Evolutionary conservation across 1,140 invertebrate genomes (phyloP), one percentile per base, ranked within the genome.

Genomic region (Eriosoma lanigerum): DNA sequence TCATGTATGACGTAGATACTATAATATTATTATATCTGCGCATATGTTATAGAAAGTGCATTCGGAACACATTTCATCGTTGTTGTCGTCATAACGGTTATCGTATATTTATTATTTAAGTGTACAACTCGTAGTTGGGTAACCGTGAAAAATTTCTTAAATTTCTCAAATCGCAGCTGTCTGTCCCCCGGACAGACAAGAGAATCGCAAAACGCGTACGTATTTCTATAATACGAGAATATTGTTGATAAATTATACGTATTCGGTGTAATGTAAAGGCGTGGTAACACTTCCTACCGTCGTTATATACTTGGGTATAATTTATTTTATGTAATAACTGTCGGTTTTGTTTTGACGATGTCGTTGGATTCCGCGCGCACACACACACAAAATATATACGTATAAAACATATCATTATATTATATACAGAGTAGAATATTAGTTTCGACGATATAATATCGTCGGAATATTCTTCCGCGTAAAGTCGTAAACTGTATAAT

Each of bases 131-230:
- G 10, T 29, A 70, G 44, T 70, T 70, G 46, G 46, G 3, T 70
- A 70, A 70, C 46, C 68, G 68, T 70, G 68, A 70, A 70, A 70
- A 70, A 15, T 29, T 21, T 29, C 21, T n/a, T 6, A 64, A 64
- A 64, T 64, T 29, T 17, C 62, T 17, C 56, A 29, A 19, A 8
- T 38, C 8, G 32, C 32, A 38, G 32, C 32, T 8, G 32, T 38
- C 32, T 8, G 32, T 38, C 19, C 19, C 19, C 32, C 62, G 19
- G 29, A 38, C 9, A 38, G 10, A 64, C 62, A 9, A 64, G 62
- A n/a, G 12, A 12, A 4, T 64, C 10, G 10, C 62, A 19, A 62
- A 62, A 38, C 32, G 62, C 19, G 19, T 17, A 12, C 21, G 19
- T 48, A 6, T 13, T 48, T 10, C 1, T 48, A 12, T 48, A 48